These are phyloP conservation scores for Chaetogeoica ovagalla DNA, from an alignment of 2,888 invertebrate species.

Conservation along the genomic window DNA sequence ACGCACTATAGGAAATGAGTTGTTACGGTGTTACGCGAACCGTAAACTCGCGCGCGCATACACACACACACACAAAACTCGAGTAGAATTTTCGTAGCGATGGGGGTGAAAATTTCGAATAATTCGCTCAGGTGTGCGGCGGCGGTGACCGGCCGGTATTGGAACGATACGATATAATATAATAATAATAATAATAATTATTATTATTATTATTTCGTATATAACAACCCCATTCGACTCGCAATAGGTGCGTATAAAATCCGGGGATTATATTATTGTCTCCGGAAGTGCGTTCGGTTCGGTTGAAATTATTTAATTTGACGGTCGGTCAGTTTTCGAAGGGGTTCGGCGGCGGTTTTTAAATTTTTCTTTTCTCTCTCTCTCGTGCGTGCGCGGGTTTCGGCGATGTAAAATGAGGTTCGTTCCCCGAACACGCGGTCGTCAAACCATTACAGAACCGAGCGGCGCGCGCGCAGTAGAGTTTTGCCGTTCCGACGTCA, in stretches of 20 bases:
- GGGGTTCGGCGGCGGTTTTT: conserved; percentile 26
- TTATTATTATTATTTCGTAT: too few relatives aligned
- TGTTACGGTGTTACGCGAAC: conserved; percentile 31
- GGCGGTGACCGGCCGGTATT: background rate
- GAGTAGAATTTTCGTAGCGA: background rate
- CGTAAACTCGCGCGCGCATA: conserved; percentile 26
- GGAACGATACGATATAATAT: too few relatives aligned
- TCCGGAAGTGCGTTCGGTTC: conserved; percentile 44
- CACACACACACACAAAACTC: background rate
- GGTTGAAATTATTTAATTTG: conserved; percentile 48
- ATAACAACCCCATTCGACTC: too few relatives aligned
- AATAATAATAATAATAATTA: too few relatives aligned
- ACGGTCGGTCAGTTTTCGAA: conserved; percentile 47
- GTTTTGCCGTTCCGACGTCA: too few relatives aligned
- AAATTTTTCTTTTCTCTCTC: background rate
- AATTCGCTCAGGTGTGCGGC: conserved; percentile 48
- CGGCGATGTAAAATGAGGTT: too few relatives aligned
- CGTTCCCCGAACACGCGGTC: too few relatives aligned
- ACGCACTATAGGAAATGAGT: conserved; percentile 49
- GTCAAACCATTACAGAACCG: too few relatives aligned
- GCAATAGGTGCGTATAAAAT: conserved; percentile 14
- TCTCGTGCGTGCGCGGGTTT: too few relatives aligned
- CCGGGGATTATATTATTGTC: conserved; percentile 3
- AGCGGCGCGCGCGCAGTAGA: too few relatives aligned
- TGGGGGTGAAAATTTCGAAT: conserved; percentile 36